Percentiles rank a stretch among this genome's conserved stretches.
Conservation (phyloP, 1,140 invertebrate species). For the Drosophila lini region DNA sequence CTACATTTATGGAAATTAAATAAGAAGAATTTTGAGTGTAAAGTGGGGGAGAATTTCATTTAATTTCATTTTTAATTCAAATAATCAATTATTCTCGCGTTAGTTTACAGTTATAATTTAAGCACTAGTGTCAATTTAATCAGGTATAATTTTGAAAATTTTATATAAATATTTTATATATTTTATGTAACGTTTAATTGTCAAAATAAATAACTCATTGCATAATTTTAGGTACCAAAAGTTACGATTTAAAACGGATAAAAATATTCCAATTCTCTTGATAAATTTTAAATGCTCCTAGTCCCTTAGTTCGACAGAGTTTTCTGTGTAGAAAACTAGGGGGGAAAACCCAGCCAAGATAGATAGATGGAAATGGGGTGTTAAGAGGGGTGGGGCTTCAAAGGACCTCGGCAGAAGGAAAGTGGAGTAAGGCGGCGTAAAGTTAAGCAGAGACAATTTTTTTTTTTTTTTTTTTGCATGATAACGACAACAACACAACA, state of each 20-base stretch:
- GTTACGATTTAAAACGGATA: not conserved
- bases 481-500: slow-evolving; percentile 50
- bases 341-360: not conserved
- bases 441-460: slow-evolving; percentile 54
- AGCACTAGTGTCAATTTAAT: too few species aligned
- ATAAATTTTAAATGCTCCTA: too few species aligned
- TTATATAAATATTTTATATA: not conserved
- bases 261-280: not conserved
- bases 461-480: slow-evolving; percentile 42
- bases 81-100: too few species aligned
- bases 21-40: not conserved
- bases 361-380: slow-evolving; percentile 26
- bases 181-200: too few species aligned
- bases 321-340: slow-evolving; percentile 3
- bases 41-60: not conserved
- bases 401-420: not conserved
- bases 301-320: not conserved
- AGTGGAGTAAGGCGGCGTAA: slow-evolving; percentile 36
- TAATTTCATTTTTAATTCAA: too few species aligned
- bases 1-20: not conserved
- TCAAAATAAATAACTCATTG: not conserved
- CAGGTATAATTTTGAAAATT: too few species aligned
- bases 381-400: slow-evolving; percentile 6
- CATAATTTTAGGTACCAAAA: not conserved
- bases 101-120: too few species aligned